phyloP scores from a whole-genome alignment of 1,140 invertebrate genomes.

The Babylonia areolata region DNA sequence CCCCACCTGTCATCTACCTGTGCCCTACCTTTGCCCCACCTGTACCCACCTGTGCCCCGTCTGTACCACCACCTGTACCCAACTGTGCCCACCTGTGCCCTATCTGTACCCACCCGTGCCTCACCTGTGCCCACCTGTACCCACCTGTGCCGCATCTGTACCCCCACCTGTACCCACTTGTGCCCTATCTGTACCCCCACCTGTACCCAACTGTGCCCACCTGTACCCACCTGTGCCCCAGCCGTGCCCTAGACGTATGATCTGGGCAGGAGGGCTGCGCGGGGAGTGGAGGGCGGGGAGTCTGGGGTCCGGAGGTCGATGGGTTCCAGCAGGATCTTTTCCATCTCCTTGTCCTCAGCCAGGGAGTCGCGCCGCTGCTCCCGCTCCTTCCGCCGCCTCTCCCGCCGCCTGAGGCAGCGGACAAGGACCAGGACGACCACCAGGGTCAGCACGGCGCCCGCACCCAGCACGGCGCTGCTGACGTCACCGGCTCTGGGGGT shows the following conservation, averaged over 20 bases:
- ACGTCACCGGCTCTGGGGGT: slow-evolving; percentile 57
- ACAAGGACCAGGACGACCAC: slow-evolving; percentile 59
- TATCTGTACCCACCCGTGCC: too few relatives aligned
- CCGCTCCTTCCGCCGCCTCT: slow-evolving; percentile 64
- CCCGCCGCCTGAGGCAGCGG: slow-evolving; percentile 64
- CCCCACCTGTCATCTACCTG: too few relatives aligned
- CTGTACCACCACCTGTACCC: too few relatives aligned
- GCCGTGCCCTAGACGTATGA: slow-evolving; percentile 44
- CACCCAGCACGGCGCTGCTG: slow-evolving; percentile 49
- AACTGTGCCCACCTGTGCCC: too few relatives aligned
- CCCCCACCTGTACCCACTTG: too few relatives aligned
- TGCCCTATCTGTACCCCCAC: too few relatives aligned
- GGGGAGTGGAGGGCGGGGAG: slow-evolving; percentile 65
- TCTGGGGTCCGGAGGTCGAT: slow-evolving; percentile 41
- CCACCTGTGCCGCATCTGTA: too few relatives aligned
- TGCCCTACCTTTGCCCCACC: too few relatives aligned
- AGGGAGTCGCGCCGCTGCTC: slow-evolving; percentile 46
- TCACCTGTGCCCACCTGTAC: too few relatives aligned
- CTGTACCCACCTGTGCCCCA: too few relatives aligned
- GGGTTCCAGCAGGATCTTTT: slow-evolving; percentile 73
- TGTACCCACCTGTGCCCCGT: too few relatives aligned
- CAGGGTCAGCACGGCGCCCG: slow-evolving; percentile 63
- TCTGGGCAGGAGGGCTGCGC: slow-evolving; percentile 64
- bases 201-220: too few relatives aligned
- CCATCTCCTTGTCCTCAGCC: slow-evolving; percentile 61